These are phyloP conservation scores for Catamblyrhynchus diadema DNA, from an alignment of 2,797 vertebrate genomes.

Conservation along the genomic window DNA sequence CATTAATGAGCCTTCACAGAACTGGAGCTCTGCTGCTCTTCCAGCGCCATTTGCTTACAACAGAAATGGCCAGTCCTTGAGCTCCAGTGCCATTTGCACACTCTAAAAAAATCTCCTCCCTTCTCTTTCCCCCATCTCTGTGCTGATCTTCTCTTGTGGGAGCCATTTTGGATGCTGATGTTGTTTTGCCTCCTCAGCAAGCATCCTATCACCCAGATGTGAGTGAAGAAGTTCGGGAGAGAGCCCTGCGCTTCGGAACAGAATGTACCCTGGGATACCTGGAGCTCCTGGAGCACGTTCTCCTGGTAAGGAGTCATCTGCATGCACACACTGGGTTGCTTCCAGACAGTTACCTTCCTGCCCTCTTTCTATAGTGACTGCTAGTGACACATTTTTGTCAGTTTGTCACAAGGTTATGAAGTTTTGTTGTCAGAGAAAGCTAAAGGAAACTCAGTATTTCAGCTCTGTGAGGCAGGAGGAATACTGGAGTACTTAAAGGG, in stretches of 20 bases:
- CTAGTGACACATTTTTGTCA: neutral
- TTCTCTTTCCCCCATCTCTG: neutral
- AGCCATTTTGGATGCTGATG: neutral
- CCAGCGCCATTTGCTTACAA: neutral
- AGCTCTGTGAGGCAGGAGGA: neutral
- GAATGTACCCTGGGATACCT: conserved; percentile 92
- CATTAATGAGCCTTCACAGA: neutral
- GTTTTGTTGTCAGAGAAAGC: neutral
- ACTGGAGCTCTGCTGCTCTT: neutral
- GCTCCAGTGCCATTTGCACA: neutral
- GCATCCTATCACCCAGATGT: conserved; percentile 91
- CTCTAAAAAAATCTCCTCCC: neutral
- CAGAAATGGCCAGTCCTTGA: neutral
- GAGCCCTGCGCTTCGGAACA: conserved; percentile 86
- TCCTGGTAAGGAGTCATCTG: conserved; percentile 79
- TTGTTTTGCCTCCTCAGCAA: conserved; percentile 79
- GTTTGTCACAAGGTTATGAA: neutral
- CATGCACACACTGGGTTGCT: accelerated
- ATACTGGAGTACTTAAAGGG: neutral
- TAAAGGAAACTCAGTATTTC: neutral
- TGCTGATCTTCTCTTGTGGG: neutral
- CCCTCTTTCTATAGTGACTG: neutral
- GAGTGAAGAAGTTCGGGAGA: conserved; percentile 80
- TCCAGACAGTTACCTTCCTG: neutral
- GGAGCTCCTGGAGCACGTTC: conserved; percentile 92